Evolutionary conservation across 2,888 invertebrate species (phyloP), one percentile per base, ranked within the genome.

Genomic region (Ommatoiulus sabulosus): DNA sequence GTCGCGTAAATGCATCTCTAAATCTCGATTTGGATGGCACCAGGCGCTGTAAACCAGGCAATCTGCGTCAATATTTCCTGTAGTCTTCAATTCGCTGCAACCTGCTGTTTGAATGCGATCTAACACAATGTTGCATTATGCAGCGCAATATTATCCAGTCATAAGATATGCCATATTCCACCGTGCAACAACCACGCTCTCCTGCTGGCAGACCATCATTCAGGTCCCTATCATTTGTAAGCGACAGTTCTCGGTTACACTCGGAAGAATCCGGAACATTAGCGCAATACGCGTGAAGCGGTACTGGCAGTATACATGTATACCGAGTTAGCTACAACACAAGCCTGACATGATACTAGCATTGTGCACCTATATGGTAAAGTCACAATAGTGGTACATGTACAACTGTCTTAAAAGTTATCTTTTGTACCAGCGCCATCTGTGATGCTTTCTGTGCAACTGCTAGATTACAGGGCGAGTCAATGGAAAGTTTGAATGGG

Each of bases 1-100:
- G 46, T 46, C 1, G 85, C n/a, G 44, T 46, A 85, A 85, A 85
- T 85, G 85, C 85, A 85, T 85, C 85, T 85, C 44, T 85, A 44
- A 85, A 85, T 85, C 85, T 85, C 85, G 46, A 85, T 85, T 44
- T 85, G 46, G 85, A 85, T 85, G 85, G 85, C 85, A 85, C 85
- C 85, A 85, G 85, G 85, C 44, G 44, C 20, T 85, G 85, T 85
- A 44, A 85, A 85, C 85, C 46, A 46, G 85, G 85, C 72, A 72
- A 72, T 72, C 72, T 72, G 72, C 72, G 72, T 72, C 72, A 72
- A 72, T 72, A 72, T 72, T 72, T 72, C 72, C 72, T 46, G 85
- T 46, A 44, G 44, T 85, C 85, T 85, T 85, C 85, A 85, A 85
- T 44, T 44, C 85, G 46, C n/a, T 6, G 46, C 44, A 44, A 85